phyloP scores from a whole-genome alignment of 2,888 invertebrate genomes.

The Cancer borealis region DNA sequence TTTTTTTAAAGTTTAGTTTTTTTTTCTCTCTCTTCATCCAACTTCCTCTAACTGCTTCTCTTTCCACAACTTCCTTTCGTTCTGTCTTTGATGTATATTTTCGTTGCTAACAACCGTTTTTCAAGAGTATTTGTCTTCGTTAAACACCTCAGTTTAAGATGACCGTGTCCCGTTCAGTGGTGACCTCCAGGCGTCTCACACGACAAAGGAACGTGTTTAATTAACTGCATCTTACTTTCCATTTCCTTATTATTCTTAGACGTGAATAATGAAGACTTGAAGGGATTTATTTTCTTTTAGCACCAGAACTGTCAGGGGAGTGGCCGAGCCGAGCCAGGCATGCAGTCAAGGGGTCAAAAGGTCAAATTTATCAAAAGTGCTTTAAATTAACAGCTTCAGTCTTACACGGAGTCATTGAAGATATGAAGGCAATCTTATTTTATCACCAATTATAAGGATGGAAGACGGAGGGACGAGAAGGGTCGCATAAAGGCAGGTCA shows the following conservation, averaged over 20 bases:
- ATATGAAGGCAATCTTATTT: background rate
- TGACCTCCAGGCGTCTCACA: background rate
- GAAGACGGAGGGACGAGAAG: background rate
- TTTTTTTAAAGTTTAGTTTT: no score
- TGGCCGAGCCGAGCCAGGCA: background rate
- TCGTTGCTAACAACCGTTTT: background rate
- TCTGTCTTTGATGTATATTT: background rate
- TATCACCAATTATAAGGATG: background rate
- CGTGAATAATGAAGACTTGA: background rate
- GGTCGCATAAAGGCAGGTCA: background rate
- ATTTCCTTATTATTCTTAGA: background rate
- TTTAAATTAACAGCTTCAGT: background rate
- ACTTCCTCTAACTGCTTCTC: background rate
- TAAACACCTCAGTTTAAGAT: background rate
- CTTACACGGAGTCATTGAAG: background rate
- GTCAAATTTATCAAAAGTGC: background rate
- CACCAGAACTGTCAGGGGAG: background rate
- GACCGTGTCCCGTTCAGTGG: background rate
- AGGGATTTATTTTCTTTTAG: background rate
- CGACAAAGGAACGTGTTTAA: background rate
- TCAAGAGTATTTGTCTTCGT: background rate
- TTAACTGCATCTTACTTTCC: conserved; percentile 20
- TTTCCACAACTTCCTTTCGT: background rate
- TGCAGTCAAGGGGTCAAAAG: background rate
- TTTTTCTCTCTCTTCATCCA: no score